Base-by-base conservation (phyloP, 2,113 vertebrate species). In the Psammodynastes pulverulentus region DNA sequence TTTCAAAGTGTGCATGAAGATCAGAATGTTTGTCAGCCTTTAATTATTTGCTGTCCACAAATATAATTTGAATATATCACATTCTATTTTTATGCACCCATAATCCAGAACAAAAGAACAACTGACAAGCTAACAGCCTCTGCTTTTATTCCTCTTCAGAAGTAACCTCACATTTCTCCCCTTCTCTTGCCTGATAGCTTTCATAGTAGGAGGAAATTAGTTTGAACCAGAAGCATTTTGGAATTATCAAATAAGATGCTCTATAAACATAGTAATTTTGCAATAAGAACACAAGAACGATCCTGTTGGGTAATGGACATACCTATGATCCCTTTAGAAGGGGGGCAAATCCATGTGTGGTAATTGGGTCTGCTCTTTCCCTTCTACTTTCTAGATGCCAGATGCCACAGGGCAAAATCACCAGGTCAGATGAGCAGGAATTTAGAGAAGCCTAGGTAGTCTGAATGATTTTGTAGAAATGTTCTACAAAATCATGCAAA, bases 1-100 rank as follows among this genome's bases (percentile, higher is more conserved):
- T 24, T 92, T 93, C 94, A 88, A 88, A 93, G 51, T 4, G 21
- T 15, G 9, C 87, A 79, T 58, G 51, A 93, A 86, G 79, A 93
- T 90, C 43, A 91, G 51, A 90, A 92, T 53, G 89, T 62, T 94
- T 89, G 90, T 72, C 86, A 91, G 46, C 48, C 72, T 54, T 92
- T 92, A 62, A 92, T 67, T 89, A 94, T 93, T 92, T 3, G 49
- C 67, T 93, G 43, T 29, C 93, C 93, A 91, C 67, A 94, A 92
- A 56, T n/a, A 23, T 52, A 84, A 92, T 92, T 48, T 58, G 9
- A 46, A 56, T 84, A 52, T 56, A 88, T 88, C 51, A 48, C 62
- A 58, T 54, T 84, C 62, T 67, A 88, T 79, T 56, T 45, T 23
- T 79, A 34, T 54, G 49, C 29, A 15, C 5, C 19, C 4, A 9